Conservation (phyloP, 2,113 vertebrate species). For the Lethenteron camtschaticum region DNA sequence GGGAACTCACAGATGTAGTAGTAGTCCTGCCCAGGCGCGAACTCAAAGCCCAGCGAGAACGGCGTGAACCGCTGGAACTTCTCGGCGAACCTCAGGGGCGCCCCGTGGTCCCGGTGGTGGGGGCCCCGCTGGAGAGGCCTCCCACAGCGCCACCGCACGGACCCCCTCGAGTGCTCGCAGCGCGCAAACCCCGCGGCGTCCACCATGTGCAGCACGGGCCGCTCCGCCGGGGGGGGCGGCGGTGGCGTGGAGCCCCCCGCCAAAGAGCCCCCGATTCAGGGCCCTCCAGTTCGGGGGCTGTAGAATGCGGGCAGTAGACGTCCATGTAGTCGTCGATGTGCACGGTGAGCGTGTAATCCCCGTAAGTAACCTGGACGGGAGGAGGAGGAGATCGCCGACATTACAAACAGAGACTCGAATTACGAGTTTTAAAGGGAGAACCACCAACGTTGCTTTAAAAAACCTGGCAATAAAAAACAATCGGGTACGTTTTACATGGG, state of each 20-base stretch:
- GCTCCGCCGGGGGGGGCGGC: constrained; percentile 32
- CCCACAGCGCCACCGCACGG: constrained; percentile 71
- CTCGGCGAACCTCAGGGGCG: constrained; percentile 64
- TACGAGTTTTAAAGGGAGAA: no score
- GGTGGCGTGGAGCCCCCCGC: neutral
- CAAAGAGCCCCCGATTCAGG: constrained; percentile 31
- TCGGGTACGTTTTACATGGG: no score
- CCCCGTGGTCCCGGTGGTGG: constrained; percentile 29
- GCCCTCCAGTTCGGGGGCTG: no score
- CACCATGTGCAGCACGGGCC: constrained; percentile 76
- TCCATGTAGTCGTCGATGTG: constrained; percentile 69
- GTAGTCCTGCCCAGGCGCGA: constrained; percentile 62
- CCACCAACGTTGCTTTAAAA: no score
- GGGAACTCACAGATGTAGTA: constrained; percentile 79
- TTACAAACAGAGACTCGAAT: no score
- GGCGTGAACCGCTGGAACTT: constrained; percentile 85
- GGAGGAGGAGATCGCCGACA: neutral
- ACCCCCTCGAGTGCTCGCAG: constrained; percentile 57
- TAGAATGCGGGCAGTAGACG: constrained; percentile 56
- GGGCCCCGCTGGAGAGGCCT: constrained; percentile 20
- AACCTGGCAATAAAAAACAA: no score
- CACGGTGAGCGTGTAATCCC: constrained; percentile 44
- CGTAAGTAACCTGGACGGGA: constrained; percentile 29
- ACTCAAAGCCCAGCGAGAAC: constrained; percentile 74
- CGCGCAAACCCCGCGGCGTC: constrained; percentile 40